A percentile compares a stretch with the other conserved stretches of the same genome.
These are phyloP conservation scores for Aporophyla nigra DNA, from an alignment of 2,888 invertebrate species.

Conservation along the genomic window DNA sequence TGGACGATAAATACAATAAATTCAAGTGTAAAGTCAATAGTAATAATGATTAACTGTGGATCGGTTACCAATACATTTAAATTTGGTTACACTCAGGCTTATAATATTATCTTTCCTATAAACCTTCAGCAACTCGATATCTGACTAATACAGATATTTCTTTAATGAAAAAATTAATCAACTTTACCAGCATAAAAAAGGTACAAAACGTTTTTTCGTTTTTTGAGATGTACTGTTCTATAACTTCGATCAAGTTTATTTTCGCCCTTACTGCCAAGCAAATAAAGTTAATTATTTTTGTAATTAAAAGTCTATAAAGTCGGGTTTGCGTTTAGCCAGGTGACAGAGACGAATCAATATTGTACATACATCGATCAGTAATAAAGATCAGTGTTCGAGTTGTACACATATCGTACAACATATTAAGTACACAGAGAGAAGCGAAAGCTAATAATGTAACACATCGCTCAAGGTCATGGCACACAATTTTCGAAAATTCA, in stretches of 20 bases:
- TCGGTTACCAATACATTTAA: slow-evolving; percentile 22
- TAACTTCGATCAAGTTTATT: background rate
- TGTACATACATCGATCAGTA: background rate
- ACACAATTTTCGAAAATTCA: slow-evolving; percentile 33
- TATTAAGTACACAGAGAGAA: slow-evolving; percentile 21
- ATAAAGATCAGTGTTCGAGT: too few species aligned
- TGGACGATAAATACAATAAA: slow-evolving; percentile 44
- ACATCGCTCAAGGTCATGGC: slow-evolving; percentile 52
- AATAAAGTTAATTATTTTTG: background rate
- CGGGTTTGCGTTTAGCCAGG: background rate
- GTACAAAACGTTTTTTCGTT: background rate
- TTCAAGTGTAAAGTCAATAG: slow-evolving; percentile 26
- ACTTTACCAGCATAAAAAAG: background rate
- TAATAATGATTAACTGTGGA: slow-evolving; percentile 19
- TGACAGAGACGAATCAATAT: slow-evolving; percentile 4
- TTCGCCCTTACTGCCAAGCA: background rate
- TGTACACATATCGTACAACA: slow-evolving; percentile 18
- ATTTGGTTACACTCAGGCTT: slow-evolving; percentile 20
- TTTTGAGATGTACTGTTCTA: slow-evolving; percentile 1
- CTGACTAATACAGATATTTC: background rate
- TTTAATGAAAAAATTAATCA: background rate
- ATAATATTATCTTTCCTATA: background rate
- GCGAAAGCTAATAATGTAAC: slow-evolving; percentile 24
- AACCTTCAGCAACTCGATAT: slow-evolving; percentile 1
- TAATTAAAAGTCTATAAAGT: background rate